Percentiles rank a stretch among this genome's conserved stretches.
Conservation (phyloP, 2,888 invertebrate genomes). For the Yponomeuta evonymella region DNA sequence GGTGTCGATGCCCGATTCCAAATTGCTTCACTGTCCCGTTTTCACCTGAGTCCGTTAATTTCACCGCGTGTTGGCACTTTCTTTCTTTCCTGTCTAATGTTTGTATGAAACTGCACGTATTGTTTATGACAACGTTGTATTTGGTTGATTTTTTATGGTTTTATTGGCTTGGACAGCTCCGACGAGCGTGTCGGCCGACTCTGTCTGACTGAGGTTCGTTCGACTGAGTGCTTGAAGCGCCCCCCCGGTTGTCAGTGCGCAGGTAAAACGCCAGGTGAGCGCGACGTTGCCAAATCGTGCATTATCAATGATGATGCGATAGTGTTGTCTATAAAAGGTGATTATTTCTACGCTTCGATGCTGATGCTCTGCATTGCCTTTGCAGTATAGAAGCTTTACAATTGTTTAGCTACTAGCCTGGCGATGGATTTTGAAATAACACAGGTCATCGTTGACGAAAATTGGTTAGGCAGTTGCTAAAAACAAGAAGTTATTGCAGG, state of each 20-base stretch:
- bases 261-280: conserved; percentile 65
- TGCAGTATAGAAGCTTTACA: neutral
- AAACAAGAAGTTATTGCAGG: too few relatives aligned
- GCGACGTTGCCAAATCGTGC: conserved; percentile 73
- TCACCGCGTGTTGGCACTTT: conserved; percentile 13
- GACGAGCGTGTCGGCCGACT: conserved; percentile 57
- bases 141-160: conserved; percentile 42
- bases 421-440: too few relatives aligned
- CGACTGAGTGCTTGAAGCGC: conserved; percentile 61
- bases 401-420: too few relatives aligned
- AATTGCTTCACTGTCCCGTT: conserved; percentile 32
- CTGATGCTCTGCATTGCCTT: conserved; percentile 40
- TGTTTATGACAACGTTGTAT: conserved; percentile 27
- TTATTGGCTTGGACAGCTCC: conserved; percentile 34
- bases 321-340: conserved; percentile 28
- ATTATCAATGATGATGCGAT: conserved; percentile 73
- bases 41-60: conserved; percentile 32
- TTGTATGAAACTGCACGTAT: conserved; percentile 1
- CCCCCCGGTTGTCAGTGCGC: conserved; percentile 71
- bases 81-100: neutral
- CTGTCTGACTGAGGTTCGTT: conserved; percentile 50
- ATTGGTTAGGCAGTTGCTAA: too few relatives aligned
- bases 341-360: conserved; percentile 41
- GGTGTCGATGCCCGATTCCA: conserved; percentile 43
- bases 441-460: too few relatives aligned